phyloP scores from a whole-genome alignment of 2,113 vertebrate genomes.

The Cephalopholis sonnerati region DNA sequence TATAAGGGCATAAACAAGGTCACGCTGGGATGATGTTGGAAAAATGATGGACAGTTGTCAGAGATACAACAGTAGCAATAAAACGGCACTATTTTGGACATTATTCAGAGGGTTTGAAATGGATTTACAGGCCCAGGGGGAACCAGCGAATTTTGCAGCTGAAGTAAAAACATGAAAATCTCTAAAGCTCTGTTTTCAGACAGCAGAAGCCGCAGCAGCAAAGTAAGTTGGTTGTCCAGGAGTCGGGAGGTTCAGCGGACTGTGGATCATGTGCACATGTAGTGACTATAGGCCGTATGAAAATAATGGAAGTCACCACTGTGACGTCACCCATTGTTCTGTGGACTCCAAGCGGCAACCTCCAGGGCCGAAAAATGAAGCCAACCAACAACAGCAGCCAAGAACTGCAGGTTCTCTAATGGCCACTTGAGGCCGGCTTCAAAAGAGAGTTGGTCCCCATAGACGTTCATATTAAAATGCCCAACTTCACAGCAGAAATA shows the following conservation, averaged over 20 bases:
- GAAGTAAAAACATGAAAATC: constrained; percentile 9
- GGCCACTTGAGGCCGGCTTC: too few relatives aligned
- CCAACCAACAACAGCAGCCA: too few relatives aligned
- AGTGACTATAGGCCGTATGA: background rate
- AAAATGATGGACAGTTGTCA: background rate
- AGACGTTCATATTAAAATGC: too few relatives aligned
- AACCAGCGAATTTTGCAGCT: background rate
- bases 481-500: too few relatives aligned
- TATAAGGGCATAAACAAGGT: constrained; percentile 28
- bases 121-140: background rate
- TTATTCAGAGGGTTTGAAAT: constrained; percentile 25
- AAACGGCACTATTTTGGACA: constrained; percentile 1
- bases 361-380: too few relatives aligned
- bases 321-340: too few relatives aligned
- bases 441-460: too few relatives aligned
- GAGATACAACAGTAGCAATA: background rate
- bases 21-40: background rate
- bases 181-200: background rate
- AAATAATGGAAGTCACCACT: too few relatives aligned
- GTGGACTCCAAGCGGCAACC: too few relatives aligned
- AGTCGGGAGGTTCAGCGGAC: background rate
- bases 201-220: background rate
- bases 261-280: background rate
- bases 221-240: background rate
- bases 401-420: too few relatives aligned